phyloP scores from a whole-genome alignment of 2,113 vertebrate species.

The Datnioides undecimradiatus region DNA sequence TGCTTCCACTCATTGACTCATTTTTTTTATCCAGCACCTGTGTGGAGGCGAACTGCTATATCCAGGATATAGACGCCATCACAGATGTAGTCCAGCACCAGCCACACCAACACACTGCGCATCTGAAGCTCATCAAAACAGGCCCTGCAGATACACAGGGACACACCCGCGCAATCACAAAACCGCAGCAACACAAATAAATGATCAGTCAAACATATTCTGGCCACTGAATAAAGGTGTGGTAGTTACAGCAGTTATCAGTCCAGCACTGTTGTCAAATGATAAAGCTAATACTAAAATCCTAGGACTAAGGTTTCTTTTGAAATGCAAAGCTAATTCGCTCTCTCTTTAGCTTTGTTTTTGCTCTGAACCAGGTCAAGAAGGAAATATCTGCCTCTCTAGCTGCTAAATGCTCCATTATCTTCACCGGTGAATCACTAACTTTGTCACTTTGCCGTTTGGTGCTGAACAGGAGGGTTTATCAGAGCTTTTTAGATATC shows the following conservation, averaged over 20 bases:
- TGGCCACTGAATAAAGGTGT: too few relatives aligned
- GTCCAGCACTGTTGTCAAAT: too few relatives aligned
- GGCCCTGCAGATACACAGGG: conserved; percentile 82
- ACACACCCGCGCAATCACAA: background rate
- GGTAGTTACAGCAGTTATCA: too few relatives aligned
- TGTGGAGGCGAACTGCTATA: conserved; percentile 88
- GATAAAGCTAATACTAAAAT: too few relatives aligned
- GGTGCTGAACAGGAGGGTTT: background rate
- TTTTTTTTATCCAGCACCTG: conserved; percentile 87
- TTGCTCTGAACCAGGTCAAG: too few relatives aligned
- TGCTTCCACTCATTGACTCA: background rate
- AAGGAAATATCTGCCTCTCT: too few relatives aligned
- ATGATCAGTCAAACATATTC: too few relatives aligned
- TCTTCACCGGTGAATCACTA: background rate
- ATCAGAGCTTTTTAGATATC: too few relatives aligned
- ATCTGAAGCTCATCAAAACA: conserved; percentile 94
- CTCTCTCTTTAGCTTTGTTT: too few relatives aligned
- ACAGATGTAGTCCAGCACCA: conserved; percentile 92
- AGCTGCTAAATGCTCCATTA: background rate
- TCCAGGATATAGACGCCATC: conserved; percentile 91
- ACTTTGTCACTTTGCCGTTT: too few relatives aligned
- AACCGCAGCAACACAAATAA: background rate
- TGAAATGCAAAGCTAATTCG: too few relatives aligned
- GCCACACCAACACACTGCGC: conserved; percentile 87
- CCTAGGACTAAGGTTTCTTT: too few relatives aligned